Evolutionary conservation across 2,113 vertebrate species (phyloP), one percentile per base, ranked within the genome.

Genomic region (Alethe castanea): DNA sequence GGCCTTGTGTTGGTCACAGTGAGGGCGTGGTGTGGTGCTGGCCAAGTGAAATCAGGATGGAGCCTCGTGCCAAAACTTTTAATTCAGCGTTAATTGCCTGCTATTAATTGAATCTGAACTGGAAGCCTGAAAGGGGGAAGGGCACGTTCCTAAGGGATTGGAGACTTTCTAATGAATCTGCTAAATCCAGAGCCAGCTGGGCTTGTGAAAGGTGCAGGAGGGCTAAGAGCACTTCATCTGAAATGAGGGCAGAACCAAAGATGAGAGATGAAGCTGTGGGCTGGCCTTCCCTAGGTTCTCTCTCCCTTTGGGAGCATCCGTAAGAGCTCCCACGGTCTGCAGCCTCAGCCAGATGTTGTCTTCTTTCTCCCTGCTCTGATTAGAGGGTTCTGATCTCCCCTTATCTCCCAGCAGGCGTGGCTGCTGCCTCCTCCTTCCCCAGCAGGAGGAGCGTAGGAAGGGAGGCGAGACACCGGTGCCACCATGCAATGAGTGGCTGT

Each of bases 361-460:
- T 54, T 54, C 42, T 77, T 54, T 50, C 45, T 80, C 64, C 53
- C 35, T 4, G 5, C 28, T 61, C 38, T 29, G 19, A 50, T 59
- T 25, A 70, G 23, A 88, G 22, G 29, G 62, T 57, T 92, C 71
- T 36, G 33, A 47, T 44, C 36, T 73, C 38, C 35, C 57, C 73
- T 76, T 61, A 70, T 74, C 92, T 88, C 57, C 80, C 60, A 57
- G 52, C 45, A 66, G 74, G 74, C 19, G 74, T 8, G 14, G 65
- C 71, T 69, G 54, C 56, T 71, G 53, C 44, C 73, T 82, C 44
- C 92, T 89, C 40, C 77, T 82, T 80, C 66, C 50, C 44, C 65
- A 17, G 69, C 0, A 0, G 35, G 38, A 19, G 0, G 3, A 64
- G 38, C 2, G 0, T 6, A 11, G 45, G 67, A 66, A 35, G 50